phyloP scores from a whole-genome alignment of 2,113 vertebrate genomes.

The Coregonus clupeaformis region DNA sequence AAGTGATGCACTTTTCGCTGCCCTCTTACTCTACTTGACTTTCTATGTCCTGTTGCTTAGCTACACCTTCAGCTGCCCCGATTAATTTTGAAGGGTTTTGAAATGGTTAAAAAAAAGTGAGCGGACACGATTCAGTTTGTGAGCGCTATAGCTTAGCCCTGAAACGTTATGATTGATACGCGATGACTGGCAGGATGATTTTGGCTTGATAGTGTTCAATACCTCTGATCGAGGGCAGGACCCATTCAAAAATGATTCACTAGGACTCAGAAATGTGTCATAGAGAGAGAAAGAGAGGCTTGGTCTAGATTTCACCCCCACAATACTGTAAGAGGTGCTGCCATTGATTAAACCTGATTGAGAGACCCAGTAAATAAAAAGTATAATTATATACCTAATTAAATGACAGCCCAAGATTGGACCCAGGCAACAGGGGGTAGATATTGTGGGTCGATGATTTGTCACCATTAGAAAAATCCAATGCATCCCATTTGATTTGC shows the following conservation, averaged over 20 bases:
- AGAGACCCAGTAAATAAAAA: constrained; percentile 68
- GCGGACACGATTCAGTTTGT: background rate
- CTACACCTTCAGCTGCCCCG: too few relatives aligned
- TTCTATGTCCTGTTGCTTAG: background rate
- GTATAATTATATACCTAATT: constrained; percentile 77
- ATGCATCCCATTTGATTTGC: constrained; percentile 61
- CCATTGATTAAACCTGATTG: constrained; percentile 64
- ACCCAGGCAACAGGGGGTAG: constrained; percentile 59
- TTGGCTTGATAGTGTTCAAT: constrained; percentile 23
- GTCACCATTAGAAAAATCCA: constrained; percentile 65
- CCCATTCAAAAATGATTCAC: constrained; percentile 29
- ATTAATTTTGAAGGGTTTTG: background rate
- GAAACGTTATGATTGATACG: background rate
- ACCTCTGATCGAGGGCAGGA: constrained; percentile 26
- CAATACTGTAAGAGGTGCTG: constrained; percentile 46
- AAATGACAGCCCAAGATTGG: constrained; percentile 50
- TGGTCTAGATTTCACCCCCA: constrained; percentile 44
- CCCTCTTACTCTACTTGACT: background rate
- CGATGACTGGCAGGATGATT: background rate
- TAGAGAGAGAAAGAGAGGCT: constrained; percentile 35
- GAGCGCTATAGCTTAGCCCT: background rate
- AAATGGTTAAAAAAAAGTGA: constrained; percentile 18
- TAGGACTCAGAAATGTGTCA: constrained; percentile 37
- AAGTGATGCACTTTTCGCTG: fast-evolving
- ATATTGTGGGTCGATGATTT: constrained; percentile 72